Conservation (phyloP, 2,888 invertebrate genomes). For the Drosophila niveifrons region DNA sequence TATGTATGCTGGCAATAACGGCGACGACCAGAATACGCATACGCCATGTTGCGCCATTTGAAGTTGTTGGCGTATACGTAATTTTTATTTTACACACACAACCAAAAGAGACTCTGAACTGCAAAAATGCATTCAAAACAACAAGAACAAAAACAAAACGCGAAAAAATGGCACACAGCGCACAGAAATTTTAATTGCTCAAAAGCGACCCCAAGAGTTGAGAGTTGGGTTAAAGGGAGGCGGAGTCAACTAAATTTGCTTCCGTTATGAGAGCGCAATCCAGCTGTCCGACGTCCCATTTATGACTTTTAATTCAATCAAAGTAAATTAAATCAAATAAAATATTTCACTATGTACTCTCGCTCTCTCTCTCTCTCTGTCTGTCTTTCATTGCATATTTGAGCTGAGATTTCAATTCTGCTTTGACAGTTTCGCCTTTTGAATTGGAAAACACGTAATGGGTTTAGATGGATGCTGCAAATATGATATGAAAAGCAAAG, state of each 20-base stretch:
- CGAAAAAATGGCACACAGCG: constrained; percentile 51
- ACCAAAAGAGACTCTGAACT: constrained; percentile 44
- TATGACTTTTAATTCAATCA: constrained; percentile 75
- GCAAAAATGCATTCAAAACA: constrained; percentile 58
- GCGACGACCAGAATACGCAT: constrained; percentile 54
- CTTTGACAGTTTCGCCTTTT: constrained; percentile 37
- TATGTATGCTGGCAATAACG: constrained; percentile 53
- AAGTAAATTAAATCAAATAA: constrained; percentile 60
- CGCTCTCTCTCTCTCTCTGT: no score
- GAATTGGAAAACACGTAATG: constrained; percentile 20
- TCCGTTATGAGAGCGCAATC: constrained; percentile 31
- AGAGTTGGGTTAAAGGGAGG: background rate
- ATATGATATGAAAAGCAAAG: constrained; percentile 9
- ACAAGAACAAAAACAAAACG: constrained; percentile 40
- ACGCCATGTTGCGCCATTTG: constrained; percentile 75
- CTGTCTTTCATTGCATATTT: constrained; percentile 24
- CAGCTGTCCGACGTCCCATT: constrained; percentile 35
- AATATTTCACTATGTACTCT: constrained; percentile 34
- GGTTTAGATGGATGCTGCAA: background rate
- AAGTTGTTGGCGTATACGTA: constrained; percentile 75
- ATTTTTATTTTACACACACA: constrained; percentile 73
- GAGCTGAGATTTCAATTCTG: constrained; percentile 29
- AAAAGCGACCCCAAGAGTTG: constrained; percentile 43
- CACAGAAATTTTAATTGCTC: constrained; percentile 76
- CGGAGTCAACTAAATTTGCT: constrained; percentile 57